phyloP scores from a whole-genome alignment of 1,140 invertebrate genomes.

The Pseudoatta argentina region DNA sequence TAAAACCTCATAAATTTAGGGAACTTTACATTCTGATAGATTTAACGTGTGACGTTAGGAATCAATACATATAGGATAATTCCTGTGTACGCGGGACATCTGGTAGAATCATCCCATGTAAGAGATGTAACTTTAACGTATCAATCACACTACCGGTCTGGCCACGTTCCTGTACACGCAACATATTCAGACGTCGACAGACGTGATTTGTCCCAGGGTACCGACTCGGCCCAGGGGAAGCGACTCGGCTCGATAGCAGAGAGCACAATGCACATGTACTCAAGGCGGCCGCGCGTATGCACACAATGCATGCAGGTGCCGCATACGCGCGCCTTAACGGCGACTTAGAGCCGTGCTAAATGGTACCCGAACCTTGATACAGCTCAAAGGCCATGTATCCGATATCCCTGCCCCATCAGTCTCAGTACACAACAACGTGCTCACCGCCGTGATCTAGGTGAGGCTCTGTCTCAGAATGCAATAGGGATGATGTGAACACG shows the following conservation, averaged over 20 bases:
- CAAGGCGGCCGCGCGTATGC: constrained; percentile 11
- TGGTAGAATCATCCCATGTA: not conserved
- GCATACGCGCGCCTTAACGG: not conserved
- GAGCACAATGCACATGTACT: constrained; percentile 37
- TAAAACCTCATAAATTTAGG: not conserved
- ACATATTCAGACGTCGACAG: constrained; percentile 47
- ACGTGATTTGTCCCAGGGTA: constrained; percentile 45
- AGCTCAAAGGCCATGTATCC: constrained; percentile 43
- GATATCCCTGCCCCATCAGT: constrained; percentile 61
- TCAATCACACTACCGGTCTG: constrained; percentile 35
- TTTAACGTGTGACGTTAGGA: not conserved
- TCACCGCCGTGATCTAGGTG: constrained; percentile 53
- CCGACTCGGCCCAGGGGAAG: not conserved
- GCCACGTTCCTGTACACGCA: constrained; percentile 3
- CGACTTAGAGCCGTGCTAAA: constrained; percentile 63
- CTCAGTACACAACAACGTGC: constrained; percentile 49
- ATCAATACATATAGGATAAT: not conserved
- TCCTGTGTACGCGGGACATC: not conserved
- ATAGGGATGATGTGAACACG: constrained; percentile 28
- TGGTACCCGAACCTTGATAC: constrained; percentile 57
- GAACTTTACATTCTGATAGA: not conserved
- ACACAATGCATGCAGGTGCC: constrained; percentile 41
- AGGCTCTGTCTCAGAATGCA: constrained; percentile 45
- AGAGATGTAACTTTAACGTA: constrained; percentile 49
- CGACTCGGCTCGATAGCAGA: constrained; percentile 31